Conservation (phyloP, 2,113 vertebrate species). For the Orcinus orca region DNA sequence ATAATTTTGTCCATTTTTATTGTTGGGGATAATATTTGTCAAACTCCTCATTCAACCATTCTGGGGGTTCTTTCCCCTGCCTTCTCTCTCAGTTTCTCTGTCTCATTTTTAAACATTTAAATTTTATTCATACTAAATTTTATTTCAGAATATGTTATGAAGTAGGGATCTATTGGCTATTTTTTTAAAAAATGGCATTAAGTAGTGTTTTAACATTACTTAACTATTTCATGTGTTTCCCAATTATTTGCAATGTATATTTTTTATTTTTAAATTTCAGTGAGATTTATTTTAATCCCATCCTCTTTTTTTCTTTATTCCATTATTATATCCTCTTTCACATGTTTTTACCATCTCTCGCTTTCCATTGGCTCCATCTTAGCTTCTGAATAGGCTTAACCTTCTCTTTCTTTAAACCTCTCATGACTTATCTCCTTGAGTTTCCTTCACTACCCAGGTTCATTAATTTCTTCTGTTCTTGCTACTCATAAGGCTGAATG, state of each 20-base stretch:
- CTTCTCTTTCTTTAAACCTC: background rate
- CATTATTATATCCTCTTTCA: background rate
- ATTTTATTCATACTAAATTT: background rate
- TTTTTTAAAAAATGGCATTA: background rate
- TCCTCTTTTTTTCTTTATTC: background rate
- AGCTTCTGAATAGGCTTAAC: background rate
- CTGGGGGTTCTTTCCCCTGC: background rate
- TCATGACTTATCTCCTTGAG: background rate
- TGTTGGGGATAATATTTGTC: background rate
- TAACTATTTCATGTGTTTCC: background rate
- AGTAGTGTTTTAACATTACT: background rate
- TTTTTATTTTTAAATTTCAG: background rate
- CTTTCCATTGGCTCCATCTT: background rate
- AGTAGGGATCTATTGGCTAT: background rate
- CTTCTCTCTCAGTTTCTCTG: background rate
- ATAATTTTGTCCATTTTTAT: background rate
- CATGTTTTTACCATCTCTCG: background rate
- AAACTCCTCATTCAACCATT: background rate
- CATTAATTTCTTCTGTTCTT: background rate
- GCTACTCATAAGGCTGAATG: background rate
- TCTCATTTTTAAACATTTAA: background rate
- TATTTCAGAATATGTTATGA: constrained; percentile 2
- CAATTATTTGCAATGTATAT: background rate
- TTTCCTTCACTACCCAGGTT: background rate
- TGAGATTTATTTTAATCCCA: background rate